Percentiles rank a stretch among this genome's conserved stretches.
Evolutionary conservation across 1,140 invertebrate species (phyloP).

Genomic region (Drosophila kurseongensis): DNA sequence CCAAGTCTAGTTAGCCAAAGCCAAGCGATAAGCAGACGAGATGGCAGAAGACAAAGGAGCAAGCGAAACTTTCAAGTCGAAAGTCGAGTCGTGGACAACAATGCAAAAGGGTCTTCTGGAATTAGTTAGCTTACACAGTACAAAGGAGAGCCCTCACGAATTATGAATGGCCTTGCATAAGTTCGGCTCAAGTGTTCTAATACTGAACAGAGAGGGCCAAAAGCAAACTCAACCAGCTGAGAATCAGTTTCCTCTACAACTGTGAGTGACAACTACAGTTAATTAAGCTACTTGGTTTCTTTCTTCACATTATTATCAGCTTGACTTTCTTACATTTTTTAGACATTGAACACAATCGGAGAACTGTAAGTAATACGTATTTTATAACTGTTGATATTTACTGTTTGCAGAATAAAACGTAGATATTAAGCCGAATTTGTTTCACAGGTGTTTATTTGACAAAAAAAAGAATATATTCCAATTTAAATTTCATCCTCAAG

Average conservation of each 20-base stretch:
- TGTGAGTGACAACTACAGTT: conserved; percentile 13
- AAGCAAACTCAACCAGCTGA: conserved; percentile 19
- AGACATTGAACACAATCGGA: neutral
- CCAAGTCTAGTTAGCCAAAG: conserved; percentile 25
- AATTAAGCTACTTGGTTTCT: conserved; percentile 19
- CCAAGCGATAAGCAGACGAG: conserved; percentile 38
- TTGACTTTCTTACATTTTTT: no score
- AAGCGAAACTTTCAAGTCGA: conserved; percentile 40
- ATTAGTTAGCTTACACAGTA: conserved; percentile 53
- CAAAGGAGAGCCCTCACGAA: conserved; percentile 49
- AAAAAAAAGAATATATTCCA: no score
- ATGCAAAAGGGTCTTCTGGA: conserved; percentile 25
- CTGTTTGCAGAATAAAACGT: no score
- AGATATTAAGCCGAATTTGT: no score
- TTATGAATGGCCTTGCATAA: conserved; percentile 52
- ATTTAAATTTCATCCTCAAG: no score
- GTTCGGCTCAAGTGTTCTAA: conserved; percentile 37
- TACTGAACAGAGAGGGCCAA: conserved; percentile 31
- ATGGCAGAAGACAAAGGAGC: conserved; percentile 52
- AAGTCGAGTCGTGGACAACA: conserved; percentile 45
- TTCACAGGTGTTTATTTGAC: no score
- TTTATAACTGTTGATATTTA: no score
- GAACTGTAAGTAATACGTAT: neutral
- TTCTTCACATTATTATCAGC: neutral
- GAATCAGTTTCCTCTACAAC: conserved; percentile 19